phyloP scores from a whole-genome alignment of 1,140 invertebrate species.

The Bemisia tabaci region DNA sequence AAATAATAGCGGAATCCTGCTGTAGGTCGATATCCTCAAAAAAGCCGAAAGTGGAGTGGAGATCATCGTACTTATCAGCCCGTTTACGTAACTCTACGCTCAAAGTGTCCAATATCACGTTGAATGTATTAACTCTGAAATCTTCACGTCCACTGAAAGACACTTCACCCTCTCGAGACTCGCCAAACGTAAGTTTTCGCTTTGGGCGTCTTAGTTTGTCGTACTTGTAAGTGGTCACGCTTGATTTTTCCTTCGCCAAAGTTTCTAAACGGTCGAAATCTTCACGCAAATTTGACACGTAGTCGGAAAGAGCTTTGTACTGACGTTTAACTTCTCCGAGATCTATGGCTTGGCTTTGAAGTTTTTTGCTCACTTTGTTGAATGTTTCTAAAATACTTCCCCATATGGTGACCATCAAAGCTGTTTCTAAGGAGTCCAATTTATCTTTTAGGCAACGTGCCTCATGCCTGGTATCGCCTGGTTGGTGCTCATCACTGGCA shows the following conservation, averaged over 20 bases:
- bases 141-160: constrained; percentile 2
- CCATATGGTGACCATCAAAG: constrained; percentile 16
- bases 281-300: constrained; percentile 9
- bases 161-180: background rate
- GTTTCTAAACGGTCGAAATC: constrained; percentile 11
- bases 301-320: constrained; percentile 13
- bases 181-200: background rate
- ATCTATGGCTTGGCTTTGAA: constrained; percentile 10
- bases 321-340: constrained; percentile 6
- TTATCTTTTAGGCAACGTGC: constrained; percentile 7
- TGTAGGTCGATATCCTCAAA: too few species aligned
- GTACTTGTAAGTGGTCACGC: constrained; percentile 1
- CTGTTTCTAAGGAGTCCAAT: constrained; percentile 16
- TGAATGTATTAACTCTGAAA: constrained; percentile 5
- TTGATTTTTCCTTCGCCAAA: constrained; percentile 10
- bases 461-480: constrained; percentile 9
- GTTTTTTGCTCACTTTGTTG: constrained; percentile 13
- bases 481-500: constrained; percentile 12
- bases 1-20: too few species aligned
- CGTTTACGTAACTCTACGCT: constrained; percentile 1
- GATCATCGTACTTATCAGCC: too few species aligned
- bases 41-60: too few species aligned
- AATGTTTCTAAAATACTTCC: constrained; percentile 16
- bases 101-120: constrained; percentile 6
- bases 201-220: background rate